Base-by-base conservation (phyloP, 2,888 invertebrate species). In the Dichetophora obliterata region DNA sequence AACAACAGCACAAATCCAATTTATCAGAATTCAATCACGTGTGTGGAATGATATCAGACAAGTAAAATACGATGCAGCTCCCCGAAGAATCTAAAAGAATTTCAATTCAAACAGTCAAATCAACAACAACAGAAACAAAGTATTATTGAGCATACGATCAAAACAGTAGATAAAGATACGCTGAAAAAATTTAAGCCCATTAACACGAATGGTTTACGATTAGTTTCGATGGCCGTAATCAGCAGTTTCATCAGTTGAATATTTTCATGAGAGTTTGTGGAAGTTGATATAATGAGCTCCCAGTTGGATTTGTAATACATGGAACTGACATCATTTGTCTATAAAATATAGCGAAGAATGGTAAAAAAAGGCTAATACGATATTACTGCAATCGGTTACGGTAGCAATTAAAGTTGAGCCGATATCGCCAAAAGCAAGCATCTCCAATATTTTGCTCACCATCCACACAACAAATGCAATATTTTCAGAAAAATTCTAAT, bases 241-340 rank as follows among this genome's bases (percentile, higher is more conserved):
- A 86, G 75, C 5, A 85, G 54, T 71, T 87, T 87, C 77, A 86
- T 78, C 4, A 86, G 66, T 0, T 81, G 81, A 22, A 85, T 78
- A 79, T 86, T 87, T 11, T 84, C 83, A 0, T n/a, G 11, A 0
- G 77, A 16, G 79, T 86, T 79, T 5, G 78, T 75, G 1, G 85
- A 87, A n/a, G 81, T 79, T n/a, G 75, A 79, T 9, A 86, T 65
- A 2, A 84, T 77, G 31, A 75, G 59, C 65, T 86, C 87, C 87
- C 86, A 86, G 5, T 82, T 79, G 3, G 81, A 81, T 2, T 82
- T 80, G 48, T 87, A 86, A 76, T 85, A 86, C 82, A 86, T 83
- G 9, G 80, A 82, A 65, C 86, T 85, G 0, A 85, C 73, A 4
- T 79, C 72, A 63, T 87, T 80, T 2, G 85, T 84, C 87, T 86